Evolutionary conservation across 2,797 vertebrate species (phyloP).

Genomic region (Danio choprae): DNA sequence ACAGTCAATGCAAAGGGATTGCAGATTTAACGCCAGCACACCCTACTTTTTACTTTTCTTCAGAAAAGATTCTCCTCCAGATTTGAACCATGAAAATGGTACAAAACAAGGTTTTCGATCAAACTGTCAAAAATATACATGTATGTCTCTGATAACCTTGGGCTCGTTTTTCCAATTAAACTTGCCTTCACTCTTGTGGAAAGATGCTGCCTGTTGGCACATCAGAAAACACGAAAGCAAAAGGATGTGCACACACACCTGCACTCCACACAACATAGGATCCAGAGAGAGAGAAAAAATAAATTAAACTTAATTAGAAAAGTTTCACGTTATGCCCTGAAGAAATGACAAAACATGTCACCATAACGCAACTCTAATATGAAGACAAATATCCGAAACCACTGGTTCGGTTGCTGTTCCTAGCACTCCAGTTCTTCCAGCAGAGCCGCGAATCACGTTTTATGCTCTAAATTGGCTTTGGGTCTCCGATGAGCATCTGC

Average conservation of each 20-base stretch:
- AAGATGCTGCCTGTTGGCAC: conserved; percentile 14
- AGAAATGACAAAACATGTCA: neutral
- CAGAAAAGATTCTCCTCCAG: too few relatives aligned
- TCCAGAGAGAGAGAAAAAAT: neutral
- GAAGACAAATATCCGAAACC: conserved; percentile 12
- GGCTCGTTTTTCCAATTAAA: conserved; percentile 42
- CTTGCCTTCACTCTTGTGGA: conserved; percentile 24
- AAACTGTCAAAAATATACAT: conserved; percentile 30
- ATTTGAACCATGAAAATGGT: neutral
- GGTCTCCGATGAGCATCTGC: conserved; percentile 41
- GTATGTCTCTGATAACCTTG: conserved; percentile 18
- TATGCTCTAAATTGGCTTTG: conserved; percentile 35
- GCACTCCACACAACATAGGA: neutral
- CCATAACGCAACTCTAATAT: conserved; percentile 6
- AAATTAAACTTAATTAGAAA: neutral
- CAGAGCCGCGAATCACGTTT: neutral
- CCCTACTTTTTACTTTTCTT: neutral
- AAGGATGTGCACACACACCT: neutral
- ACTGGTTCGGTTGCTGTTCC: neutral
- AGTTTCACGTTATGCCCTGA: neutral
- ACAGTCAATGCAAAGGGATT: neutral
- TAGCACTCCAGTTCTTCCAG: neutral
- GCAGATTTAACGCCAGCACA: neutral
- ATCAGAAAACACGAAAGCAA: neutral
- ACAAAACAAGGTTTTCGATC: conserved; percentile 18